Conservation (phyloP, 2,888 invertebrate genomes). For the Rotaria macrura region DNA sequence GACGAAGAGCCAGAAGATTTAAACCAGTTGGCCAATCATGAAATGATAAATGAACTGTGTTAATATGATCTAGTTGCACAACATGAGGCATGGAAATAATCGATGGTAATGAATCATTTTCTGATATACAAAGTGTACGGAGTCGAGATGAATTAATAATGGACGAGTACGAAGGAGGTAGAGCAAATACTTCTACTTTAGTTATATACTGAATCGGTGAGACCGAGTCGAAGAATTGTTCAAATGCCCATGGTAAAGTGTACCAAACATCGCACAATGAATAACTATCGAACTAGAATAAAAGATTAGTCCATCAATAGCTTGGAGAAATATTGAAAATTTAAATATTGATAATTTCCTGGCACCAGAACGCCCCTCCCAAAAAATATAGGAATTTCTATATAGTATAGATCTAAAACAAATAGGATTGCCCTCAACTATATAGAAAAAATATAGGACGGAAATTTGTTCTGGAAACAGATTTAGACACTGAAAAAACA, state of each 20-base stretch:
- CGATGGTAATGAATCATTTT: not conserved
- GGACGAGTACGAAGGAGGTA: not conserved
- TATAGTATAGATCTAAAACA: too few relatives aligned
- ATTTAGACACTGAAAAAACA: too few relatives aligned
- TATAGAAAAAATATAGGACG: too few relatives aligned
- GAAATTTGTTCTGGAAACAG: too few relatives aligned
- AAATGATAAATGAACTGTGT: not conserved
- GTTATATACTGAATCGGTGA: not conserved
- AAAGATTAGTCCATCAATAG: not conserved
- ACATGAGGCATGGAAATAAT: not conserved
- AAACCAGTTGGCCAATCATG: not conserved
- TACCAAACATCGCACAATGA: not conserved
- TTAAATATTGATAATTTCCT: not conserved
- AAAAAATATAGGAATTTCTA: too few relatives aligned
- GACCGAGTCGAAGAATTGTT: not conserved
- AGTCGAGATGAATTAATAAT: not conserved
- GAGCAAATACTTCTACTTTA: not conserved
- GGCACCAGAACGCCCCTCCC: too few relatives aligned
- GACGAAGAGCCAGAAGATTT: not conserved
- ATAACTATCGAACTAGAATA: not conserved
- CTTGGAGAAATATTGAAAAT: not conserved
- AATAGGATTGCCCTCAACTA: too few relatives aligned
- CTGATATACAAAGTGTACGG: not conserved
- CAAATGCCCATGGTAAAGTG: not conserved
- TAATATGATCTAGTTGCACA: too few relatives aligned